Evolutionary conservation across 2,113 vertebrate genomes (phyloP).

Genomic region (Lynx canadensis): DNA sequence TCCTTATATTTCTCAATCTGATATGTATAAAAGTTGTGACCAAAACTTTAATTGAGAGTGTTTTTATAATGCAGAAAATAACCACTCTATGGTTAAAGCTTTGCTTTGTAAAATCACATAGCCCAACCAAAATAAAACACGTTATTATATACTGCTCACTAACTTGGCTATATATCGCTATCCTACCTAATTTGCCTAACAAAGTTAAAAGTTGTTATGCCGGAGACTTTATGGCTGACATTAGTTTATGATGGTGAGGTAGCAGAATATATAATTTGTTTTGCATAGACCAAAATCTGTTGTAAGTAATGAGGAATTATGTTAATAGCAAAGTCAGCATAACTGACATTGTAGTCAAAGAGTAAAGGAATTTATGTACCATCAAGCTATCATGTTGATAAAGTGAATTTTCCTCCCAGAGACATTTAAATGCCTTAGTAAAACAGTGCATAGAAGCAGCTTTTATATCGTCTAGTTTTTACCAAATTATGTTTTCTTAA

Average conservation of each 20-base stretch:
- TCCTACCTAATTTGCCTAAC: background rate
- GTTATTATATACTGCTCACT: background rate
- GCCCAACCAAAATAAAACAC: background rate
- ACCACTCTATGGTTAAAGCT: background rate
- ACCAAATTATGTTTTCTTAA: slow-evolving; percentile 24
- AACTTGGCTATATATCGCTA: background rate
- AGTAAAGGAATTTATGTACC: slow-evolving; percentile 22
- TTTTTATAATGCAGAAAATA: background rate
- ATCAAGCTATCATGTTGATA: slow-evolving; percentile 51
- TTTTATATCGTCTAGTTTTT: background rate
- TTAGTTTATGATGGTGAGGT: background rate
- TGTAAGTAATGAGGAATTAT: slow-evolving; percentile 56
- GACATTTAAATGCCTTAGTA: background rate
- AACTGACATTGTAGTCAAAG: slow-evolving; percentile 7
- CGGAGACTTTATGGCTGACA: background rate
- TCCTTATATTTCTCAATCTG: background rate
- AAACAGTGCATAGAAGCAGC: background rate
- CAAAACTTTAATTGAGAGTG: background rate
- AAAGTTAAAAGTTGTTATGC: background rate
- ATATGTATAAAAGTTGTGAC: background rate
- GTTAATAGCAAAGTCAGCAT: slow-evolving; percentile 51
- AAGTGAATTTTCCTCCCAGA: background rate
- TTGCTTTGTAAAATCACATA: background rate
- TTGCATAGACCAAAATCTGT: background rate
- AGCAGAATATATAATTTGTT: background rate